Base-by-base conservation (phyloP, 2,113 vertebrate genomes). In the Dendrocopos noguchii region DNA sequence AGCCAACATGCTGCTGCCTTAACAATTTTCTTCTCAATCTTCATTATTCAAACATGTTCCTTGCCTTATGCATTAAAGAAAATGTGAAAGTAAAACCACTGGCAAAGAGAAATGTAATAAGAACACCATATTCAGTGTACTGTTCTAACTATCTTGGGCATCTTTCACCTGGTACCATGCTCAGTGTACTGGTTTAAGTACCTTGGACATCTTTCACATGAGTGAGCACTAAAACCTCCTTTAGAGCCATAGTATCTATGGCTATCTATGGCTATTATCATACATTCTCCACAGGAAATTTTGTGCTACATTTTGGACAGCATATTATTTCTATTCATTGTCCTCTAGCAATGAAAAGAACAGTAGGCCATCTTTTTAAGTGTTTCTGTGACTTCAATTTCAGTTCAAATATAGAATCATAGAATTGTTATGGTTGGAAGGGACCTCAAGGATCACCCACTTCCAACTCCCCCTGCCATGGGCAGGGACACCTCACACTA, bases 1-100 rank as follows among this genome's bases (percentile, higher is more conserved):
- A 90, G 95, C 91, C 95, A 96, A 33, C 47, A 5, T 83, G 47
- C 89, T 92, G 88, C 91, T 94, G 79, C 65, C 82, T 91, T 92
- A 87, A 70, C 64, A 82, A 78, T 93, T 92, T 94, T 67, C 79
- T 80, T 80, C 82, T 64, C 50, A 91, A 75, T 71, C 81, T 67
- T 89, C 52, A 67, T 91, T 95, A 73, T 91, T 92, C 84, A 91
- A 70, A 88, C 27, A 15, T 42, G 25, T 80, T 71, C 92, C 7
- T 39, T 87, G 67, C 55, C 87, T 67, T 82, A 70, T 33, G 31
- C 71, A 47, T 87, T 84, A 46, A 95, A 84, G 55, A 76, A 81
- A 91, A 79, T 36, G 20, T 63, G 60, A 79, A 93, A 95, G 29
- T 33, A 87, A 91, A 91, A 84, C 52, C 78, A 60, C 46, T 82